Base-by-base conservation (phyloP, 2,888 invertebrate species). In the Baccha elongata region DNA sequence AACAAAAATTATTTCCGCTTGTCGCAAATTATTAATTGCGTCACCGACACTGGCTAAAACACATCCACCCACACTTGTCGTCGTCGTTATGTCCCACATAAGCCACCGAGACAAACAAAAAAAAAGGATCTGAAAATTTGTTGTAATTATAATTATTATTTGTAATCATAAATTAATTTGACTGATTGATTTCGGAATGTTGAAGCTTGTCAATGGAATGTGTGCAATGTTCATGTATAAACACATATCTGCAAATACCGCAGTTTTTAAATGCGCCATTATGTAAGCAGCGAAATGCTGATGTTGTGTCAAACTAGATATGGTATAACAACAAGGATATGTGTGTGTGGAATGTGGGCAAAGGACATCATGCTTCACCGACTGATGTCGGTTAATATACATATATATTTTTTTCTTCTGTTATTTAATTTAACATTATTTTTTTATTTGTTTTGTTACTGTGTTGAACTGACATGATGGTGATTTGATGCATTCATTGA, bases 401-500 rank as follows among this genome's bases (percentile, higher is more conserved):
- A 32, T 53, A 72, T 62, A 32, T 48, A 55, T 69, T 69, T 44
- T 55, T 65, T 35, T 67, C 40, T 13, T n/a, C n/a, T 10, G 8
- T 8, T 29, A 13, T 76, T 23, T 58, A n/a, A 4, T 35, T 26
- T 8, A 37, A 26, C 55, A n/a, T 58, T 42, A 15, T 29, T 10
- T 37, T 35, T 44, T 17, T 21, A n/a, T n/a, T 19, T n/a, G n/a
- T 5, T 35, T 37, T 19, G 7, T n/a, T 37, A 32, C 29, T 32
- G 7, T 32, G 29, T n/a, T n/a, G 21, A 64, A 58, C 29, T 69
- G 64, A 69, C 69, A 75, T 75, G 60, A 75, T 75, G 60, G 58
- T 75, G 80, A 81, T 75, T 81, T 81, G 64, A 81, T 71, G 80
- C 69, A 71, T 80, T 80, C 58, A 69, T 65, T 75, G 69, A 75